Conservation (phyloP, 2,113 vertebrate genomes). For the Scopus umbretta region DNA sequence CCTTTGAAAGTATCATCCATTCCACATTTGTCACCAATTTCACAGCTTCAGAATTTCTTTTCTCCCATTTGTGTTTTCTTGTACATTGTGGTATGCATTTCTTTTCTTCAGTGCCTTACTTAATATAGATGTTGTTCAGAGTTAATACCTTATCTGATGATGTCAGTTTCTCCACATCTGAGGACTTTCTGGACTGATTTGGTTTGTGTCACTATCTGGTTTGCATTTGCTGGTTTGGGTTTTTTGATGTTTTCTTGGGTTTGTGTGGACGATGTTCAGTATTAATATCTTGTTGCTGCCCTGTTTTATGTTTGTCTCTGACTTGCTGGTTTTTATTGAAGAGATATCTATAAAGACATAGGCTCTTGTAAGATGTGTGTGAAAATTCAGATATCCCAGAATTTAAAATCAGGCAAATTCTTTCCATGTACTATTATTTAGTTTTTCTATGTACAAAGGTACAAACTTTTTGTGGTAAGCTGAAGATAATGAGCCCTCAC, state of each 20-base stretch:
- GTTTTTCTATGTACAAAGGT: neutral
- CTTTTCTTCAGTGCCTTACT: neutral
- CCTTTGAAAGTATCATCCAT: neutral
- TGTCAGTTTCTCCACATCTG: neutral
- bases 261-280: neutral
- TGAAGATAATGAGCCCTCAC: neutral
- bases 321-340: neutral
- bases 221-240: neutral
- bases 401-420: neutral
- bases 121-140: neutral
- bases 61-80: neutral
- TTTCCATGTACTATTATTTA: neutral
- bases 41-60: neutral
- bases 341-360: neutral
- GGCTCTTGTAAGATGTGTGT: neutral
- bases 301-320: neutral
- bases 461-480: neutral
- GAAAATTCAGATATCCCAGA: neutral
- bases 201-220: neutral
- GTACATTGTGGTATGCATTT: neutral
- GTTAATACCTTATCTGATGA: neutral
- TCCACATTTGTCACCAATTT: neutral
- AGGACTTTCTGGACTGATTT: neutral
- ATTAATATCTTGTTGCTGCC: neutral
- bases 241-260: neutral